Evolutionary conservation across 1,140 invertebrate genomes (phyloP), one percentile per base, ranked within the genome.

Genomic region (Drosophila pandora): DNA sequence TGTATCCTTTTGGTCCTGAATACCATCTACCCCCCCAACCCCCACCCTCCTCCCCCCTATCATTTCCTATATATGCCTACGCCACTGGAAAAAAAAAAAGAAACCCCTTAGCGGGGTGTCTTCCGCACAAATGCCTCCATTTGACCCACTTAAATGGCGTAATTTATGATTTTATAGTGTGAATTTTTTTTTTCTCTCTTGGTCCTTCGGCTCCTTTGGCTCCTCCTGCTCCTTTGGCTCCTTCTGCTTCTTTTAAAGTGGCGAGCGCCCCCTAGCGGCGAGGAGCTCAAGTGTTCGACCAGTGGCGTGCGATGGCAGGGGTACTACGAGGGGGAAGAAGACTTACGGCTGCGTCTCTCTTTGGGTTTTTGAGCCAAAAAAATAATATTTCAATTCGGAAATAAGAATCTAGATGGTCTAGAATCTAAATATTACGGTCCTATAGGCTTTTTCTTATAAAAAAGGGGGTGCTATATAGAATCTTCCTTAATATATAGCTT

Each of bases 71-170:
- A 34, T 30, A 34, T 30, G 41, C 49, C 39, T 45, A 45, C 56
- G 55, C 63, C 68, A 63, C 56, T 79, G 69, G 71, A 55, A 68
- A 28, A 17, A 17, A 17, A 17, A 17, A 17, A 17, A n/a, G n/a
- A n/a, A 70, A 65, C 80, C 76, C 80, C 59, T 81, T 75, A 59
- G 70, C 78, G 79, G 77, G 79, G 81, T 84, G 81, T 78, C 72
- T 90, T 90, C 87, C 81, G 87, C 87, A 90, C 81, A 90, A 90
- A 90, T 90, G 83, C 87, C 82, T 85, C 87, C 81, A 90, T 90
- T 90, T 90, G 87, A 90, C 87, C 87, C 87, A 90, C 83, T 87
- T 87, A 89, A 87, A 83, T 88, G 83, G 76, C 79, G 83, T 87
- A 87, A 87, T 87, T 87, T 88, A 87, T 87, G 83, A 87, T 82